phyloP scores from a whole-genome alignment of 2,113 vertebrate species.

The Bubo scandiacus region DNA sequence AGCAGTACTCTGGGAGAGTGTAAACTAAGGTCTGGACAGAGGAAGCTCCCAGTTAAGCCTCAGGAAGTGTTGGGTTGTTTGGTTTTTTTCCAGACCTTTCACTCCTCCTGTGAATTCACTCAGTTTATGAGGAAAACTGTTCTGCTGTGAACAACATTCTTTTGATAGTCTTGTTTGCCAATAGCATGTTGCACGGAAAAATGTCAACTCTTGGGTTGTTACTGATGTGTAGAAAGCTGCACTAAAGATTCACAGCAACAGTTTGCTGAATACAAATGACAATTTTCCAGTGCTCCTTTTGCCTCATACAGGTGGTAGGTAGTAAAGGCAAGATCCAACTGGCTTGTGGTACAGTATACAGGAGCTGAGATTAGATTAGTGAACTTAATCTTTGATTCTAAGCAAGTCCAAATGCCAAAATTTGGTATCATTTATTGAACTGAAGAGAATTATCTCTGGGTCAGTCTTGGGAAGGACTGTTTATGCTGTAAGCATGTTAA shows the following conservation, averaged over 20 bases:
- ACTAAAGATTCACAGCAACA: neutral
- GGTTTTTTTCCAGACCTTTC: neutral
- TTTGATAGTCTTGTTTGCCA: neutral
- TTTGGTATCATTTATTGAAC: neutral
- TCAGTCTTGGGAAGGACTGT: neutral
- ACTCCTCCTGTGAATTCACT: neutral
- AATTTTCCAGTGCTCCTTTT: neutral
- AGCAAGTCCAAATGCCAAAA: neutral
- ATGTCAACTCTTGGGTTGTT: neutral
- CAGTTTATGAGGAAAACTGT: neutral
- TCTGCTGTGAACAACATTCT: neutral
- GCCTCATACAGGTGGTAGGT: neutral
- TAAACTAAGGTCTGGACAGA: neutral
- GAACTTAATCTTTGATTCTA: neutral
- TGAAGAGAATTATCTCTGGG: neutral
- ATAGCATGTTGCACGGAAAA: neutral
- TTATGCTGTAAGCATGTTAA: neutral
- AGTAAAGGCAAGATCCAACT: neutral
- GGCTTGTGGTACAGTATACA: neutral
- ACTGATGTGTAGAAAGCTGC: neutral
- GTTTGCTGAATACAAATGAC: neutral
- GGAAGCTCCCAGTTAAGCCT: neutral
- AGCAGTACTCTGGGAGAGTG: neutral
- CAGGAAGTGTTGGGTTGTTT: neutral
- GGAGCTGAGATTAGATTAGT: neutral